phyloP scores from a whole-genome alignment of 2,888 invertebrate species.

The Drosophila pegasa region DNA sequence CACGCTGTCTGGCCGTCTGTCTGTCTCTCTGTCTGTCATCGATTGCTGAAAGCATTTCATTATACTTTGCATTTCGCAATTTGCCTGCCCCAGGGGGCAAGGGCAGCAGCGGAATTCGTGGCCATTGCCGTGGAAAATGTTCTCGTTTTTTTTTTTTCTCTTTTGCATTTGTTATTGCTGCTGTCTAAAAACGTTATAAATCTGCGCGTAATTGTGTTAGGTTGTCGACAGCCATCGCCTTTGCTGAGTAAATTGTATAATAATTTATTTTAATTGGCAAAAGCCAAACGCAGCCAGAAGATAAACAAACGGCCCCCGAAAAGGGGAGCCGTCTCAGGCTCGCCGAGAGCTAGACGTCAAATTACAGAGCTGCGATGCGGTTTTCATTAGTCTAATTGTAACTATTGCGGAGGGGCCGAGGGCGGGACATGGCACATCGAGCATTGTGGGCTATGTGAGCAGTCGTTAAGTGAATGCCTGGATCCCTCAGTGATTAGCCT shows the following conservation, averaged over 20 bases:
- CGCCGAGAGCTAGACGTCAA: constrained; percentile 58
- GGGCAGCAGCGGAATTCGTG: constrained; percentile 28
- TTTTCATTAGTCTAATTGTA: constrained; percentile 79
- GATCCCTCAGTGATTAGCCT: constrained; percentile 65
- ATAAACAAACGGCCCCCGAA: constrained; percentile 31
- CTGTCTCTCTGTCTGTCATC: constrained; percentile 43
- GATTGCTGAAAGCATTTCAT: constrained; percentile 64
- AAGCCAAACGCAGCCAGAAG: constrained; percentile 46
- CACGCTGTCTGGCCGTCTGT: background rate
- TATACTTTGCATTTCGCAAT: constrained; percentile 57
- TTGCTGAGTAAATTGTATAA: constrained; percentile 68
- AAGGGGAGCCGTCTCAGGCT: background rate
- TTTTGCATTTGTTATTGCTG: constrained; percentile 21
- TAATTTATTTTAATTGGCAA: constrained; percentile 80
- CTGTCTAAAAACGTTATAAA: constrained; percentile 60
- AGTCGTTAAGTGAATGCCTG: constrained; percentile 36
- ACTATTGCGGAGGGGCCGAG: constrained; percentile 44
- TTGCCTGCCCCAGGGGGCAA: constrained; percentile 45
- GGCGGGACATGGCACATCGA: constrained; percentile 21
- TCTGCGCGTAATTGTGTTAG: constrained; percentile 67
- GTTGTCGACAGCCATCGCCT: constrained; percentile 40
- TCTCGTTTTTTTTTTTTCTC: constrained; percentile 1
- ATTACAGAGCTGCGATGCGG: constrained; percentile 72
- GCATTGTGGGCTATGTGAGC: constrained; percentile 18
- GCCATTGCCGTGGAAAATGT: constrained; percentile 24